Percentiles rank a stretch among this genome's conserved stretches.
These are phyloP conservation scores for Pseudomyrmex concolor DNA, from an alignment of 1,140 invertebrate species.

Conservation along the genomic window DNA sequence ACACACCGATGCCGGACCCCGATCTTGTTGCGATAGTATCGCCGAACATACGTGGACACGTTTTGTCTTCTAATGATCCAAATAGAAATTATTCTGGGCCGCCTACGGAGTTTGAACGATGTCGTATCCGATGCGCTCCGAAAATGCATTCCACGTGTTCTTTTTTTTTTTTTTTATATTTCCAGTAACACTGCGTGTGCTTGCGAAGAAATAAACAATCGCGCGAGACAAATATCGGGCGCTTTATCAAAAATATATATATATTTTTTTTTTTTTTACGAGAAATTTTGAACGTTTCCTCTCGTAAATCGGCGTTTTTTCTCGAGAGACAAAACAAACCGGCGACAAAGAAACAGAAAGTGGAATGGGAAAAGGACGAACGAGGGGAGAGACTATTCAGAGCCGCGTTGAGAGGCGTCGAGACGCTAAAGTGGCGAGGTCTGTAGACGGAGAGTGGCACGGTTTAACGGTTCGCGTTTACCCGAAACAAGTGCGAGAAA, in stretches of 20 bases:
- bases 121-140: not conserved
- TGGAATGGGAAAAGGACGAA: not conserved
- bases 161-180: not conserved
- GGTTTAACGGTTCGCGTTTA: conserved; percentile 60
- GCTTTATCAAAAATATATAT: conserved; percentile 55
- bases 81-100: conserved; percentile 77
- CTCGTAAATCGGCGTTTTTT: conserved; percentile 53
- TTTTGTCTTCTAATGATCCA: conserved; percentile 80
- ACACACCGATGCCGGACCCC: conserved; percentile 58
- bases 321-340: conserved; percentile 67
- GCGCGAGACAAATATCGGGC: conserved; percentile 59
- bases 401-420: conserved; percentile 41
- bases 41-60: conserved; percentile 71
- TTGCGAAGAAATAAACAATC: not conserved
- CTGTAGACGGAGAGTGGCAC: conserved; percentile 13
- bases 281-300: conserved; percentile 40
- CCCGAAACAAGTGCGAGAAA: conserved; percentile 55
- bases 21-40: conserved; percentile 75
- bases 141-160: not conserved
- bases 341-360: conserved; percentile 7
- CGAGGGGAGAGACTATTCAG: conserved; percentile 36
- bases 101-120: conserved; percentile 59
- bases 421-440: conserved; percentile 63
- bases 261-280: conserved; percentile 29
- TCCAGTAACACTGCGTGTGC: not conserved